Evolutionary conservation across 2,888 invertebrate genomes (phyloP), one percentile per base, ranked within the genome.

Genomic region (Gastrophysa polygoni): DNA sequence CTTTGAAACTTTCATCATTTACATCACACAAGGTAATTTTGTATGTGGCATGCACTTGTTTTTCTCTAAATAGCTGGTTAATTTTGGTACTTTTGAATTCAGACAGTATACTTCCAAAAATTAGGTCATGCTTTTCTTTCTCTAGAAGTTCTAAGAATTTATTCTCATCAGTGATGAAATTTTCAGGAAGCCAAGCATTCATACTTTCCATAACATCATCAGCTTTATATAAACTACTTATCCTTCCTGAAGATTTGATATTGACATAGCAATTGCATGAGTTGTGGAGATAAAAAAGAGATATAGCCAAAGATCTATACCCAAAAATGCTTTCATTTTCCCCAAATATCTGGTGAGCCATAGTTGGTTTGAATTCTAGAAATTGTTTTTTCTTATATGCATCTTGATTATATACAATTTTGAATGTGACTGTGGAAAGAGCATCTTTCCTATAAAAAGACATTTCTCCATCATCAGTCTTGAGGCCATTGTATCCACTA

Each of bases 301-400:
- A 59, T 14, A 78, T 88, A 62, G 86, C 85, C 32, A 98, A 82
- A 75, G 93, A 91, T 76, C 91, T 89, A 79, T 96, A 98, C 2
- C 98, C 98, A 84, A 96, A 96, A 79, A 98, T 95, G 65, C 89
- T 91, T 83, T 98, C 98, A 74, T 79, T 80, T 70, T 93, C 92
- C 4, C 95, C 95, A 81, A 95, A 96, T 60, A 96, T 89, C 82
- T 97, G 96, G 84, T 97, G 95, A 55, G 94, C 92, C 92, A 96
- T 95, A 59, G 90, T 89, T 0, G 96, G 95, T 34, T 87, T 84
- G 77, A 95, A 95, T 8, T 63, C 59, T 21, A 70, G 62, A 28
- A 28, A 38, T 10, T 68, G 64, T 11, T 57, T 63, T 3, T 57
- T 48, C 14, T 32, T 48, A 0, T 73, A 46, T 52, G 73, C 71